Evolutionary conservation across 1,140 invertebrate genomes (phyloP).

Genomic region (Zaprionus capensis): DNA sequence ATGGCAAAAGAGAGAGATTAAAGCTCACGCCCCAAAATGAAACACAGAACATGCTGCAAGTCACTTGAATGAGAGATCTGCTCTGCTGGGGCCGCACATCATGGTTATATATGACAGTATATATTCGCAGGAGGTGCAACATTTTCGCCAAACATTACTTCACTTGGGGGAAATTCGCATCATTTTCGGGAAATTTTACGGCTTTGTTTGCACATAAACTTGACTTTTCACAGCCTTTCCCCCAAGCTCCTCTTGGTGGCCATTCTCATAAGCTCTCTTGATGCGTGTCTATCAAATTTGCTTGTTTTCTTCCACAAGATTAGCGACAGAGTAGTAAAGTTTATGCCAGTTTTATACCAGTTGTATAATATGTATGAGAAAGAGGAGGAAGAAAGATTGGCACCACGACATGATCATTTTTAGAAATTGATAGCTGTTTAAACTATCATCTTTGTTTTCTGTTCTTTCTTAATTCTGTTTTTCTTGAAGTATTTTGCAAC

Average conservation of each 20-base stretch:
- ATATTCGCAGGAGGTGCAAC: background rate
- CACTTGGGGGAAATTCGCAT: background rate
- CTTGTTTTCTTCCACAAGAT: conserved; percentile 1
- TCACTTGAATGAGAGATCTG: background rate
- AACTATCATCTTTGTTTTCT: background rate
- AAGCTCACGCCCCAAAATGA: background rate
- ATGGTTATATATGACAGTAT: background rate
- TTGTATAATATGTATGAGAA: background rate
- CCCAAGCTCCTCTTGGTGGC: background rate
- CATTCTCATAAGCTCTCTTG: conserved; percentile 9
- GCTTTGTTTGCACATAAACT: conserved; percentile 14
- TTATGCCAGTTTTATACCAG: background rate
- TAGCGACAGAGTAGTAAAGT: background rate
- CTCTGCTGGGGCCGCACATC: background rate
- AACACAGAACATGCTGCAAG: background rate
- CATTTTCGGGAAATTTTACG: conserved; percentile 1
- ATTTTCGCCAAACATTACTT: background rate
- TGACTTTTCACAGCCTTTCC: background rate
- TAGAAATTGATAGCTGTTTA: background rate
- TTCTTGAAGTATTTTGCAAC: background rate
- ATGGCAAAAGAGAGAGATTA: conserved; percentile 7
- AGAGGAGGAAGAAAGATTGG: background rate
- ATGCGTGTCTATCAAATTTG: conserved; percentile 3
- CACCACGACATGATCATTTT: background rate
- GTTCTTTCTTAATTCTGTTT: background rate